These are phyloP conservation scores for Cryptus armator DNA, from an alignment of 2,888 invertebrate species.

Conservation along the genomic window DNA sequence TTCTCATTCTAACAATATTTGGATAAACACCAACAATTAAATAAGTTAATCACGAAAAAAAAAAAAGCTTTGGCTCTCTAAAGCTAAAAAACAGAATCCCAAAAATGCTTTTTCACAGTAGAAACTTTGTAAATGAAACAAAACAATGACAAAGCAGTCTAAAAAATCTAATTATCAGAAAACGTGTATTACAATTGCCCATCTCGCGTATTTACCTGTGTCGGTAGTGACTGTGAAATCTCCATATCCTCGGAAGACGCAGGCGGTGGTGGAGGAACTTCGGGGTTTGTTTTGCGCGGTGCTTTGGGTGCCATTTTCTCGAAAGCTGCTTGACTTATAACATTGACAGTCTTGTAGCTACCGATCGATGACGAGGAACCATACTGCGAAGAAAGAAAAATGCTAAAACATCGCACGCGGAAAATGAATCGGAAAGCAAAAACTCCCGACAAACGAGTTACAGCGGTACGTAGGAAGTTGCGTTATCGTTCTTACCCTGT, in stretches of 20 bases:
- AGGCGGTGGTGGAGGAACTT: constrained; percentile 94
- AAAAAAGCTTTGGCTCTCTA: too few species aligned
- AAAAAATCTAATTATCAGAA: not conserved
- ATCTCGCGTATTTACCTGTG: constrained; percentile 68
- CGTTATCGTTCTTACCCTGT: constrained; percentile 82
- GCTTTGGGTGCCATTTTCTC: constrained; percentile 90
- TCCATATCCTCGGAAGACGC: constrained; percentile 84
- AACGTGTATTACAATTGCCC: not conserved
- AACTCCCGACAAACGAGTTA: too few species aligned
- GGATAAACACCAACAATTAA: too few species aligned
- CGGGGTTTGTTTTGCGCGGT: constrained; percentile 90
- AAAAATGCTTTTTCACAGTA: too few species aligned
- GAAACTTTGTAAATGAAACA: too few species aligned
- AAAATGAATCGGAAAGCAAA: too few species aligned
- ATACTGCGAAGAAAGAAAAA: constrained; percentile 80
- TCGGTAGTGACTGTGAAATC: constrained; percentile 75
- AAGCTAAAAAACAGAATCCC: too few species aligned
- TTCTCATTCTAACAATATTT: too few species aligned
- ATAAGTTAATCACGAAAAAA: too few species aligned
- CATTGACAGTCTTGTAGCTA: constrained; percentile 94
- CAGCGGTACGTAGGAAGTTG: not conserved
- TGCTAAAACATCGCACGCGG: constrained; percentile 3
- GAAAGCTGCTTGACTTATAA: constrained; percentile 95
- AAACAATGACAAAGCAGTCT: too few species aligned
- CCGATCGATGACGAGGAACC: constrained; percentile 85